A percentile compares a stretch with the other conserved stretches of the same genome.
Evolutionary conservation across 2,888 invertebrate species (phyloP).

Genomic region (Coenonympha arcania): DNA sequence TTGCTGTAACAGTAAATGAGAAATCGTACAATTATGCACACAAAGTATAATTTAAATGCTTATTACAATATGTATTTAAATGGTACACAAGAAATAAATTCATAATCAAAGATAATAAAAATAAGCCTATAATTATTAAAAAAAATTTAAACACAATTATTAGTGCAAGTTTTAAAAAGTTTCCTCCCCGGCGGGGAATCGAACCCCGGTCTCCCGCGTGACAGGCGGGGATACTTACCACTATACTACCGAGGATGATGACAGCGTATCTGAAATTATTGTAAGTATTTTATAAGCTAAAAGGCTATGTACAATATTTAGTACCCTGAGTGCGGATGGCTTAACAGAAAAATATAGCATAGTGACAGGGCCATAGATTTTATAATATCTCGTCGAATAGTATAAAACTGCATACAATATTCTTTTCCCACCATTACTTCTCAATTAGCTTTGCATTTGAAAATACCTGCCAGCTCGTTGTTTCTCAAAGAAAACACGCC

Average conservation of each 20-base stretch:
- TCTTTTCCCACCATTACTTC: conserved; percentile 12
- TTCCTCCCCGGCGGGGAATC: conserved; percentile 70
- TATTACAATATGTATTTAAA: no score
- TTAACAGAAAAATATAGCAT: no score
- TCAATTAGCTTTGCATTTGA: conserved; percentile 25
- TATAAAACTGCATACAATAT: background rate
- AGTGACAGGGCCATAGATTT: no score
- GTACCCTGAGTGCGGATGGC: no score
- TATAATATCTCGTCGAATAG: background rate
- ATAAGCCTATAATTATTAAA: background rate
- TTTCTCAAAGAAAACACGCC: conserved; percentile 22
- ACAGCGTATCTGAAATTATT: background rate
- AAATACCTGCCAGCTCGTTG: conserved; percentile 11
- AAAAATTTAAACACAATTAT: background rate
- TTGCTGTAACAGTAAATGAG: no score
- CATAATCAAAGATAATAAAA: background rate
- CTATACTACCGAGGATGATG: conserved; percentile 69
- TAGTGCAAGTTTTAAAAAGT: no score
- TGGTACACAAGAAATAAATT: no score
- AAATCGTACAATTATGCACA: no score
- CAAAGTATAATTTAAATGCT: no score
- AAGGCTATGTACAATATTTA: no score
- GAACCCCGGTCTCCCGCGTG: conserved; percentile 76
- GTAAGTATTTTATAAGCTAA: no score
- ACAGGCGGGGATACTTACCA: conserved; percentile 75